phyloP scores from a whole-genome alignment of 2,113 vertebrate species.

The Propithecus coquereli region DNA sequence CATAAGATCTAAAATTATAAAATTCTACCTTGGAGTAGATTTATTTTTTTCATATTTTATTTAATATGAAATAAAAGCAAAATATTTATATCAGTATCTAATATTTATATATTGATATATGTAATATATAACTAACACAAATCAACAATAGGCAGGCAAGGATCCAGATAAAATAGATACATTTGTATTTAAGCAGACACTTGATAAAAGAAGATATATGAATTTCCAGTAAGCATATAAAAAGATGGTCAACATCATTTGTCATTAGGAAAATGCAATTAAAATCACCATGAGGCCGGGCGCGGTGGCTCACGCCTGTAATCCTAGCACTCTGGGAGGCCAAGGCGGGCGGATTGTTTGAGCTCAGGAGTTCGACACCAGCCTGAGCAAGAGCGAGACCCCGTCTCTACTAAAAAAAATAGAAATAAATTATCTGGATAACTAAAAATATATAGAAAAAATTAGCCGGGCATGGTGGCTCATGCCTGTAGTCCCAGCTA shows the following conservation, averaged over 20 bases:
- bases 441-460: too few relatives aligned
- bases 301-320: too few relatives aligned
- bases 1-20: background rate
- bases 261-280: background rate
- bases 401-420: too few relatives aligned
- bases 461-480: too few relatives aligned
- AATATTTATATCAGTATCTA: background rate
- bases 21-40: background rate
- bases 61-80: background rate
- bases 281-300: background rate
- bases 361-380: too few relatives aligned
- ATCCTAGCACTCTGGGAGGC: too few relatives aligned
- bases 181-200: background rate
- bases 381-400: too few relatives aligned
- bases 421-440: too few relatives aligned
- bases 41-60: background rate
- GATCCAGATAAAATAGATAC: background rate
- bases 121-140: background rate
- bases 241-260: background rate
- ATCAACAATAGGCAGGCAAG: background rate
- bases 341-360: too few relatives aligned
- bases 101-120: background rate
- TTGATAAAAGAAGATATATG: background rate
- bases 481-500: too few relatives aligned
- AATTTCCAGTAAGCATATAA: background rate